Percentiles rank a stretch among this genome's conserved stretches.
Conservation (phyloP, 2,113 vertebrate species). For the Gadus macrocephalus region DNA sequence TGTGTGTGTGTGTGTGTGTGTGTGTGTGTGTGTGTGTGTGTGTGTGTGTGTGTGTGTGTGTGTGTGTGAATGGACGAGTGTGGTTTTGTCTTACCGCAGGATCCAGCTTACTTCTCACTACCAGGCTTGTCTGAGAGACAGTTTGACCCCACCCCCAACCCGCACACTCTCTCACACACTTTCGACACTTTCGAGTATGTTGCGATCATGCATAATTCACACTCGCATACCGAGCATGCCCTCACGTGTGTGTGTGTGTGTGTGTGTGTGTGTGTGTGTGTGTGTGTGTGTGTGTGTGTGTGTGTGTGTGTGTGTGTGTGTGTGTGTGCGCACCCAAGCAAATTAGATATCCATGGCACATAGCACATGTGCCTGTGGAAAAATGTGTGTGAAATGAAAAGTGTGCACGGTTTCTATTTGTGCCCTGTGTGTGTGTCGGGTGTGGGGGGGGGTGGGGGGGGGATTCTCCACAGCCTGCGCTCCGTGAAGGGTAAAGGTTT, state of each 20-base stretch:
- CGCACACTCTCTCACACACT: neutral
- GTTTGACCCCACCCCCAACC: neutral
- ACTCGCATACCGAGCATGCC: neutral
- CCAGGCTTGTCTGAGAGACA: neutral
- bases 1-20: too few species aligned
- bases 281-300: neutral
- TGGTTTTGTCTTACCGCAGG: too few species aligned
- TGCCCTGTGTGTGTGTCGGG: neutral
- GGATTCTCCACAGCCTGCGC: neutral
- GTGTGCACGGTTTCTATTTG: neutral
- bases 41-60: too few species aligned
- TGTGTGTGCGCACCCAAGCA: neutral
- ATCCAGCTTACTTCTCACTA: too few species aligned
- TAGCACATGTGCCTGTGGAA: too few species aligned
- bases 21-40: too few species aligned
- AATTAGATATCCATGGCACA: too few species aligned
- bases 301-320: slow-evolving; percentile 1
- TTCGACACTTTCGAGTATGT: neutral
- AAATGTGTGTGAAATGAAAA: neutral
- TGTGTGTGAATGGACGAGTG: too few species aligned
- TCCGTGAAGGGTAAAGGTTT: neutral
- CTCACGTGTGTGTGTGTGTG: neutral
- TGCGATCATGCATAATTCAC: neutral
- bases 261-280: neutral
- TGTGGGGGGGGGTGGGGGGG: neutral